Evolutionary conservation across 2,888 invertebrate species (phyloP).

Genomic region (Piscicola geometra): DNA sequence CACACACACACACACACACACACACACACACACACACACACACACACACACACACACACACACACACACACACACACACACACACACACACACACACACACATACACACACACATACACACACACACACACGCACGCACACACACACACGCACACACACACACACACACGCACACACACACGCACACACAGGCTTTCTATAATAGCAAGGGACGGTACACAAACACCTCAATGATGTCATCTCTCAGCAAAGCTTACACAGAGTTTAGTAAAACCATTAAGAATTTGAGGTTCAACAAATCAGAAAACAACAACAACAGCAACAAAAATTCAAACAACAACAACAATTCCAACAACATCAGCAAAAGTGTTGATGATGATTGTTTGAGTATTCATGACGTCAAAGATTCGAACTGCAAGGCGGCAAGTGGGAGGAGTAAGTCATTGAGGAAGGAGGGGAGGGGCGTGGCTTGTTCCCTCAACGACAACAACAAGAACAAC

Average conservation of each 20-base stretch:
- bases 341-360: background rate
- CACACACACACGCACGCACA: background rate
- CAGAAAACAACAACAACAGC: background rate
- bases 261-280: slow-evolving; percentile 55
- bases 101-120: too few species aligned
- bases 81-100: too few species aligned
- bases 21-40: too few species aligned
- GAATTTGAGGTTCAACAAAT: slow-evolving; percentile 48
- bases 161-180: slow-evolving; percentile 1
- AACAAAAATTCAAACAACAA: background rate
- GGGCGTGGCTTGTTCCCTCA: too few species aligned
- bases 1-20: too few species aligned
- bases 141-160: background rate
- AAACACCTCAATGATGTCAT: too few species aligned
- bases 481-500: slow-evolving; percentile 10
- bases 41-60: too few species aligned
- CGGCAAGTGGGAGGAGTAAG: background rate
- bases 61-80: too few species aligned
- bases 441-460: too few species aligned
- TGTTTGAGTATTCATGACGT: background rate
- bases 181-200: background rate
- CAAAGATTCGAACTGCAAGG: background rate
- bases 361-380: background rate
- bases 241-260: slow-evolving; percentile 54
- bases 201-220: background rate